These are phyloP conservation scores for Drosophila falleni DNA, from an alignment of 2,888 invertebrate species.

Conservation along the genomic window DNA sequence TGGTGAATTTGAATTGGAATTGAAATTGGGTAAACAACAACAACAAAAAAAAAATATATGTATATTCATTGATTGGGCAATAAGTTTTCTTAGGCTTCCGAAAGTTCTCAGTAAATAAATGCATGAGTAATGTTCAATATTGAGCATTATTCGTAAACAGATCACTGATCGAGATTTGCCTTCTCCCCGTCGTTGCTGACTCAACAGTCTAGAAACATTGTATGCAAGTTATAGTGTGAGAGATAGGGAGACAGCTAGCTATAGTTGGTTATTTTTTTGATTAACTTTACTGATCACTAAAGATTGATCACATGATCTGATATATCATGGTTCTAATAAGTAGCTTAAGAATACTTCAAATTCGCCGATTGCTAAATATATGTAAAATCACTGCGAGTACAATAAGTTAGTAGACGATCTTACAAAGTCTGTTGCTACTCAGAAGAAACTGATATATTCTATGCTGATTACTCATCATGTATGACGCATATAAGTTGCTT, in stretches of 20 bases:
- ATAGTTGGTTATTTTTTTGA: neutral
- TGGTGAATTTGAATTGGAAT: slow-evolving; percentile 2
- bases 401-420: neutral
- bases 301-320: neutral
- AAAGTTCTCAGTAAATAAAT: slow-evolving; percentile 31
- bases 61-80: slow-evolving; percentile 40
- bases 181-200: slow-evolving; percentile 11
- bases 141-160: neutral
- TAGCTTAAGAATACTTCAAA: neutral
- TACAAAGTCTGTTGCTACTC: neutral
- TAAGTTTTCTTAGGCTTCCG: slow-evolving; percentile 5
- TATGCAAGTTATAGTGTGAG: too few species aligned
- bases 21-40: slow-evolving; percentile 43
- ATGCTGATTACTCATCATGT: neutral
- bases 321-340: neutral
- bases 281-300: neutral
- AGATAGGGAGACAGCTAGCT: neutral
- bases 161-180: slow-evolving; percentile 7
- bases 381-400: neutral
- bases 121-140: slow-evolving; percentile 37
- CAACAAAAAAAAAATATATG: slow-evolving; percentile 3
- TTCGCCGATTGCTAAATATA: neutral
- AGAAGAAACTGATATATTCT: neutral
- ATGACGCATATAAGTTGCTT: neutral
- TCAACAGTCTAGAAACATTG: slow-evolving; percentile 4